These are phyloP conservation scores for Gadopsis marmoratus DNA, from an alignment of 2,797 vertebrate species.

Conservation along the genomic window DNA sequence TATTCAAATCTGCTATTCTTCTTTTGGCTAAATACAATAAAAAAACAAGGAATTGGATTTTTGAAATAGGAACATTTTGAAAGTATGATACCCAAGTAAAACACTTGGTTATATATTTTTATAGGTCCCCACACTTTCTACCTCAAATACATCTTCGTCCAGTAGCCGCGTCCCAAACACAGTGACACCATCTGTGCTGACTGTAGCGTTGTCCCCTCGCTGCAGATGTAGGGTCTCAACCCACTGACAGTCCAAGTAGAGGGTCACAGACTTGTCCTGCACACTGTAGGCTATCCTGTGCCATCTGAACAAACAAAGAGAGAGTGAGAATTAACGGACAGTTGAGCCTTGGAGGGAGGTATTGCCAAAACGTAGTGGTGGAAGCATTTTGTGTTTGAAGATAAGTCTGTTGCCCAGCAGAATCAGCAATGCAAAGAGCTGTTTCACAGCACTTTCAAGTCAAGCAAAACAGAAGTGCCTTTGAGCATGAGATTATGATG, in stretches of 20 bases:
- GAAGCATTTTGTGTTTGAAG: not conserved
- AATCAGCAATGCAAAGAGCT: conserved; percentile 11
- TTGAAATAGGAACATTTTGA: not conserved
- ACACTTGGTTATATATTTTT: not conserved
- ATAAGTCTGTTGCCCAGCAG: conserved; percentile 11
- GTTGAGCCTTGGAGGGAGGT: not conserved
- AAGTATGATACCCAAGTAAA: not conserved
- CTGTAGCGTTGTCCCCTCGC: conserved; percentile 77
- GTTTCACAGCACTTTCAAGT: conserved; percentile 33
- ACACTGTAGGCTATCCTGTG: conserved; percentile 91
- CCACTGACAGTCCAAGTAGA: conserved; percentile 89
- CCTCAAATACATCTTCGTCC: conserved; percentile 91
- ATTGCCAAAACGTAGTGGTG: not conserved
- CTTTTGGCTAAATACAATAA: not conserved
- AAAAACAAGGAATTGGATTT: not conserved
- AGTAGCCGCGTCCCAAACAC: conserved; percentile 89
- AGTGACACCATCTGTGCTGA: conserved; percentile 88
- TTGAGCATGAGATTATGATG: conserved; percentile 17
- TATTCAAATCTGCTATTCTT: not conserved
- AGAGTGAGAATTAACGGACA: not conserved
- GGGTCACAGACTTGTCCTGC: conserved; percentile 83
- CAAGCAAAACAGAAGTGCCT: conserved; percentile 16
- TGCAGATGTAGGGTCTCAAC: conserved; percentile 82
- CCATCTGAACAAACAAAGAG: conserved; percentile 85
- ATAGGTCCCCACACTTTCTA: conserved; percentile 62